Conservation (phyloP, 2,888 invertebrate species). For the Lobophora halterata region DNA sequence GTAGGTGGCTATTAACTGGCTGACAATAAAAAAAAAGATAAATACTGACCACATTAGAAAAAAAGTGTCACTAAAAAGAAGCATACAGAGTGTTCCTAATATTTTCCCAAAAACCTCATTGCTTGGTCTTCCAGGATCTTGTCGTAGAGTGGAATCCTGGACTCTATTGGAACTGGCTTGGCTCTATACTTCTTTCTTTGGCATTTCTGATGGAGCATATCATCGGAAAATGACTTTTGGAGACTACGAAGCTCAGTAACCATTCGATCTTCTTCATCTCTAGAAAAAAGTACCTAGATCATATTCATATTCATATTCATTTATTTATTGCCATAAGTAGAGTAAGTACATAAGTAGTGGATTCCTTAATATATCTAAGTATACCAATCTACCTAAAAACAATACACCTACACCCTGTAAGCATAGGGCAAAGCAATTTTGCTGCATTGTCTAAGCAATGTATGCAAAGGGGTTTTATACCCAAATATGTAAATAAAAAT, state of each 20-base stretch:
- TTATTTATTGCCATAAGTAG: no score
- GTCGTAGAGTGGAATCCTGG: slow-evolving; percentile 85
- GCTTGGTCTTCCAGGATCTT: slow-evolving; percentile 87
- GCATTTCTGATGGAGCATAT: slow-evolving; percentile 69
- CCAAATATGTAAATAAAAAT: no score
- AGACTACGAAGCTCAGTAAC: slow-evolving; percentile 72
- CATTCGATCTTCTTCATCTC: slow-evolving; percentile 84
- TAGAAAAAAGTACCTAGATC: slow-evolving; percentile 46
- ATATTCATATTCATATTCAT: not conserved
- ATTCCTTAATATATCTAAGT: no score
- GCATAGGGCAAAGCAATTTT: no score
- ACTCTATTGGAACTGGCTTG: slow-evolving; percentile 85
- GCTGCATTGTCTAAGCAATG: no score
- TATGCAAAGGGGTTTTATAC: no score
- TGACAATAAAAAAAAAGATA: slow-evolving; percentile 1
- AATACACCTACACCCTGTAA: no score
- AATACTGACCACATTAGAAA: slow-evolving; percentile 12
- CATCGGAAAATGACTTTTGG: slow-evolving; percentile 71
- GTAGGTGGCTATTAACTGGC: no score
- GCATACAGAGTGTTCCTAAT: slow-evolving; percentile 45
- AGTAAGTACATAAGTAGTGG: no score
- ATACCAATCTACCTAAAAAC: no score
- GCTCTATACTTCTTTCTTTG: slow-evolving; percentile 80
- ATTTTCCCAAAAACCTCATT: slow-evolving; percentile 76
- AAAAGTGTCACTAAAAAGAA: slow-evolving; percentile 44